Conservation (phyloP, 2,797 vertebrate genomes). For the Erpetoichthys calabaricus region DNA sequence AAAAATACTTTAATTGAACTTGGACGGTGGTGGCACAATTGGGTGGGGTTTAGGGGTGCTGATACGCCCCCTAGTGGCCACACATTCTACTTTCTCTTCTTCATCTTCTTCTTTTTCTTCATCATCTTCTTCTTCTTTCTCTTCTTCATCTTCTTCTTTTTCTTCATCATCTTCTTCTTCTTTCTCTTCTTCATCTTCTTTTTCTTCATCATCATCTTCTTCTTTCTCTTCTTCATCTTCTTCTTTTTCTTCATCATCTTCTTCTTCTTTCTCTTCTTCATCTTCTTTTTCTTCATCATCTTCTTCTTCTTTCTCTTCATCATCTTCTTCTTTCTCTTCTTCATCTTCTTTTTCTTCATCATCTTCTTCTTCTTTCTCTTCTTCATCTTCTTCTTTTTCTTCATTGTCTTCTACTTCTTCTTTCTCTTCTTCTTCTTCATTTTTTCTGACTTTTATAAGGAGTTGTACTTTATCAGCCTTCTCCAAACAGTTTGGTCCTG, state of each 20-base stretch:
- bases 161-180: slow-evolving; percentile 1
- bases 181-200: slow-evolving; percentile 14
- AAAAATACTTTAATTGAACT: no score
- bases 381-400: background rate
- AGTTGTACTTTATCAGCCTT: no score
- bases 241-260: slow-evolving; percentile 14
- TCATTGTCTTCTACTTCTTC: slow-evolving; percentile 2
- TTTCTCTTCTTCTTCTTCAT: slow-evolving; percentile 14
- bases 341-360: background rate
- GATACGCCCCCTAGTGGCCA: no score
- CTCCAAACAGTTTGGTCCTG: no score
- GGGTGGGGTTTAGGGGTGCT: no score
- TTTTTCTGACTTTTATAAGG: background rate
- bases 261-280: background rate
- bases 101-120: background rate
- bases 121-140: background rate
- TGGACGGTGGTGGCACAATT: no score
- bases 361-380: background rate
- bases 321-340: background rate
- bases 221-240: slow-evolving; percentile 14
- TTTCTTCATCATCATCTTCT: no score
- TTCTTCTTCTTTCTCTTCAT: background rate
- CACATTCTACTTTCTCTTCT: background rate
- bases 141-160: background rate
- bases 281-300: background rate